Conservation (phyloP, 2,888 invertebrate genomes). For the Megaustenia siamemsis region DNA sequence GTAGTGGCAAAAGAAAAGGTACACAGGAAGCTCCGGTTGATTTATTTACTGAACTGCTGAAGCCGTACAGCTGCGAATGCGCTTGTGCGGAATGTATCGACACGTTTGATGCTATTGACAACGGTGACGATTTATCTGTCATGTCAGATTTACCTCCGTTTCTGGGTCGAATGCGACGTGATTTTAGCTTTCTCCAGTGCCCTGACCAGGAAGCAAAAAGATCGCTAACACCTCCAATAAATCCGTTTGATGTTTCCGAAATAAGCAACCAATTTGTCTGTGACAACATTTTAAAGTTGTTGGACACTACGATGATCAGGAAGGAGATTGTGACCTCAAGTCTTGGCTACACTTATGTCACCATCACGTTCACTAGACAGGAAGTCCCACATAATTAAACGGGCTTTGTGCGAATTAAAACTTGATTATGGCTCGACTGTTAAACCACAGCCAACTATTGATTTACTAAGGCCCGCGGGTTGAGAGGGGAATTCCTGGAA, state of each 20-base stretch:
- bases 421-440: too few relatives aligned
- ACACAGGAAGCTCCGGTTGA: too few relatives aligned
- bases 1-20: not conserved
- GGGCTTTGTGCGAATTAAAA: not conserved
- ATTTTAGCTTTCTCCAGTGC: conserved; percentile 9
- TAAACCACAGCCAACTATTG: too few relatives aligned
- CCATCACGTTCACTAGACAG: conserved; percentile 45
- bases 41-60: not conserved
- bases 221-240: not conserved
- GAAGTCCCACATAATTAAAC: not conserved
- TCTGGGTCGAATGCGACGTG: conserved; percentile 29
- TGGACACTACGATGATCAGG: conserved; percentile 27
- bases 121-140: too few relatives aligned
- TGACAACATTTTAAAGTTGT: conserved; percentile 13
- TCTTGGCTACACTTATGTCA: conserved; percentile 29
- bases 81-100: not conserved
- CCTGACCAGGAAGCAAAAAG: not conserved
- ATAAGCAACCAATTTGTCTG: not conserved
- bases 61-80: not conserved
- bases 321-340: conserved; percentile 41
- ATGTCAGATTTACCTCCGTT: not conserved
- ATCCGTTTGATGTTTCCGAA: not conserved
- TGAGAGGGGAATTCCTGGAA: too few relatives aligned
- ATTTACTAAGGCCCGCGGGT: too few relatives aligned
- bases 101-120: not conserved